phyloP scores from a whole-genome alignment of 2,113 vertebrate species.

The Barnardius zonarius region DNA sequence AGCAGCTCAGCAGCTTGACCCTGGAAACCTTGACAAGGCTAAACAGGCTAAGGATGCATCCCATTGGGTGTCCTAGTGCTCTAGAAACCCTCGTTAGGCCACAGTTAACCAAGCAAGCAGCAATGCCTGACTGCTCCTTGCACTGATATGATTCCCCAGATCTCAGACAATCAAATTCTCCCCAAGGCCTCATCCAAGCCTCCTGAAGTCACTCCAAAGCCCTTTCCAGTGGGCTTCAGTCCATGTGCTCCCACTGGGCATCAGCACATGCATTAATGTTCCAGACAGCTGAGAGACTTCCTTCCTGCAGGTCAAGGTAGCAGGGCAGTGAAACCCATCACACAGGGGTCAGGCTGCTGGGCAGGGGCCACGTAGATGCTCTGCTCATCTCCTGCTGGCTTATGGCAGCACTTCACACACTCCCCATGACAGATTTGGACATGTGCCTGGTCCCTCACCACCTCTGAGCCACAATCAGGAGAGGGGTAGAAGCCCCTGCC shows the following conservation, averaged over 20 bases:
- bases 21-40: background rate
- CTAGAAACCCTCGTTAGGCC: background rate
- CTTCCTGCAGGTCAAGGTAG: background rate
- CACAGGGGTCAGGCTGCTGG: background rate
- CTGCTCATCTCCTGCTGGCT: background rate
- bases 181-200: background rate
- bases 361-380: fast-evolving
- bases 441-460: fast-evolving
- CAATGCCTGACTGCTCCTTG: background rate
- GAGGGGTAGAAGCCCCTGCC: background rate
- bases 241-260: background rate
- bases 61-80: background rate
- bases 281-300: background rate
- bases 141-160: background rate
- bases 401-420: background rate
- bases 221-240: background rate
- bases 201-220: background rate
- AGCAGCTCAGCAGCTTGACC: background rate
- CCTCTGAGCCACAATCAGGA: background rate
- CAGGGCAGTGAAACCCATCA: background rate
- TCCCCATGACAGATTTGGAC: background rate
- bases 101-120: background rate
- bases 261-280: background rate
- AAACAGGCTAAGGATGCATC: background rate
- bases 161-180: background rate